phyloP scores from a whole-genome alignment of 2,888 invertebrate genomes.

The Sinhomidia bicolor region DNA sequence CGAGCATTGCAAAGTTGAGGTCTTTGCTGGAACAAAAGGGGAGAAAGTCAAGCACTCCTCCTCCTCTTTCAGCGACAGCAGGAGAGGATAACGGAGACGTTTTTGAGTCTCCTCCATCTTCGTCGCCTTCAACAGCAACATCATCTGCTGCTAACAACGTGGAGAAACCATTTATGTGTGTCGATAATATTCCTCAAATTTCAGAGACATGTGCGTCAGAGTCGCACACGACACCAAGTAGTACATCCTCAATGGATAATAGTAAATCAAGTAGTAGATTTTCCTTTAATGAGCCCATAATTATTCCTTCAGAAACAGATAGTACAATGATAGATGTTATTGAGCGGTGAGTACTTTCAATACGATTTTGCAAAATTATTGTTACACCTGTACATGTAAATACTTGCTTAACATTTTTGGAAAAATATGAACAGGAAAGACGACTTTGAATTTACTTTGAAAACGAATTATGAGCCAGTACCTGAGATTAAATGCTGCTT shows the following conservation, averaged over 20 bases:
- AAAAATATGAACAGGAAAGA: too few species aligned
- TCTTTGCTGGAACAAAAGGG: slow-evolving; percentile 85
- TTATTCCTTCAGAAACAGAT: slow-evolving; percentile 61
- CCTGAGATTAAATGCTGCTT: slow-evolving; percentile 80
- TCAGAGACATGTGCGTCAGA: slow-evolving; percentile 65
- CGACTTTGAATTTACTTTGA: neutral
- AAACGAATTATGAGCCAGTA: slow-evolving; percentile 72
- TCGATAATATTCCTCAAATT: slow-evolving; percentile 53
- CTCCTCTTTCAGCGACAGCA: slow-evolving; percentile 35
- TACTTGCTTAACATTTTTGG: too few species aligned
- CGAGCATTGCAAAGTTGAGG: slow-evolving; percentile 87
- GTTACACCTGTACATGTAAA: too few species aligned
- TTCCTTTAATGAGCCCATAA: slow-evolving; percentile 63
- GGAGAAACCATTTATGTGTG: neutral
- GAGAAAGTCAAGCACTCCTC: slow-evolving; percentile 71
- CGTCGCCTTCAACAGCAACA: slow-evolving; percentile 19
- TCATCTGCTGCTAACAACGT: neutral
- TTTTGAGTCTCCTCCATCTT: slow-evolving; percentile 56
- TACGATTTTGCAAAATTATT: neutral
- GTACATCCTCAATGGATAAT: slow-evolving; percentile 68
- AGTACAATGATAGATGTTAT: slow-evolving; percentile 69
- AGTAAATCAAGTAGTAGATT: slow-evolving; percentile 68
- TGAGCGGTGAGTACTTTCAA: slow-evolving; percentile 41
- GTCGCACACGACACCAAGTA: slow-evolving; percentile 59
- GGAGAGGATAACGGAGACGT: slow-evolving; percentile 55